Conservation (phyloP, 2,797 vertebrate species). For the Peromyscus melanophrys region DNA sequence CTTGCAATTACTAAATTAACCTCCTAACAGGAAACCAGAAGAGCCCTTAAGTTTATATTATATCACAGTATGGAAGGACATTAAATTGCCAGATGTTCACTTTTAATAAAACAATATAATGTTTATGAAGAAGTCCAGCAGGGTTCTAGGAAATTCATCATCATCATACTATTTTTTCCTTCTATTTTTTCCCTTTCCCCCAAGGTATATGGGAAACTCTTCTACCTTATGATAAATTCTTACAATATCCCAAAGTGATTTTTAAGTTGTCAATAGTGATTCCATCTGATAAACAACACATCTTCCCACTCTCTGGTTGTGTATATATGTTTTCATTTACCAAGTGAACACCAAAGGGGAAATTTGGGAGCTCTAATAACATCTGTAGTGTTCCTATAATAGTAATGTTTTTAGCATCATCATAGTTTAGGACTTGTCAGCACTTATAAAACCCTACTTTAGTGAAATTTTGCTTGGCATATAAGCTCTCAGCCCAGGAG, state of each 20-base stretch:
- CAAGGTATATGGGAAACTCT: background rate
- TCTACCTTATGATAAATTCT: background rate
- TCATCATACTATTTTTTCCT: slow-evolving; percentile 34
- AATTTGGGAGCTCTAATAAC: slow-evolving; percentile 65
- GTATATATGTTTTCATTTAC: slow-evolving; percentile 58
- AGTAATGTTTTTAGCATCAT: slow-evolving; percentile 72
- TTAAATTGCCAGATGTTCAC: slow-evolving; percentile 66
- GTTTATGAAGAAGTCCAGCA: slow-evolving; percentile 63
- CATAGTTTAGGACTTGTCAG: slow-evolving; percentile 74
- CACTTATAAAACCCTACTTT: slow-evolving; percentile 77
- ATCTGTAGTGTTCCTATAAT: slow-evolving; percentile 63
- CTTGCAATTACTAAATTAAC: slow-evolving; percentile 67
- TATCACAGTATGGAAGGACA: background rate
- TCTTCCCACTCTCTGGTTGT: slow-evolving; percentile 48
- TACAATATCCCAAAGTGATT: slow-evolving; percentile 54
- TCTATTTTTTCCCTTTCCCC: background rate
- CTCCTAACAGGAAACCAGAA: slow-evolving; percentile 59
- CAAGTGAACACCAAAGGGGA: slow-evolving; percentile 63
- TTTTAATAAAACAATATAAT: slow-evolving; percentile 75
- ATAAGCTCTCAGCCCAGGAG: slow-evolving; percentile 69
- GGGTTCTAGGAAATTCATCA: slow-evolving; percentile 28
- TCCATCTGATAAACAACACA: slow-evolving; percentile 61
- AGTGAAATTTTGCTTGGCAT: slow-evolving; percentile 80
- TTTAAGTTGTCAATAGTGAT: background rate
- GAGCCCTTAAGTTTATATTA: slow-evolving; percentile 47